Conservation (phyloP, 1,140 invertebrate genomes). For the Ericerus pela region DNA sequence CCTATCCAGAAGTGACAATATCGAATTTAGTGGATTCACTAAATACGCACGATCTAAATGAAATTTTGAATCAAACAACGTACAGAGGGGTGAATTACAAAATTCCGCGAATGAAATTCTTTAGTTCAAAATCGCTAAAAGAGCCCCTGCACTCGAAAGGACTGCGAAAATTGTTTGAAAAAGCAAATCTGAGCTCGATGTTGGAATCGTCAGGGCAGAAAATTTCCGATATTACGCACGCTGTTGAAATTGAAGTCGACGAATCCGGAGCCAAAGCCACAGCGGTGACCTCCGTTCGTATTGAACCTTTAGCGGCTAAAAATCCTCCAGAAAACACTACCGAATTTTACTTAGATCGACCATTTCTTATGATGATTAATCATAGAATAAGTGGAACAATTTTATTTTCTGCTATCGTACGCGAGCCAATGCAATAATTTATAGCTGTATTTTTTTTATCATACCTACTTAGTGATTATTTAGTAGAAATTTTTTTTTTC, state of each 20-base stretch:
- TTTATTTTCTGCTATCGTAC: background rate
- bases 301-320: background rate
- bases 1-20: background rate
- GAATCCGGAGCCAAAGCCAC: background rate
- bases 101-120: conserved; percentile 2
- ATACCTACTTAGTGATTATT: too few relatives aligned
- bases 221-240: background rate
- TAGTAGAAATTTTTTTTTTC: too few relatives aligned
- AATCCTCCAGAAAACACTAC: background rate
- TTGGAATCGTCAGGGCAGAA: background rate
- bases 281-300: background rate
- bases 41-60: background rate
- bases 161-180: too few relatives aligned
- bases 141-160: too few relatives aligned
- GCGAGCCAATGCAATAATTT: too few relatives aligned
- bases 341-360: background rate
- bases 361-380: background rate
- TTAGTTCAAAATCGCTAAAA: too few relatives aligned
- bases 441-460: too few relatives aligned
- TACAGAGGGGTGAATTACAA: background rate
- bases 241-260: background rate
- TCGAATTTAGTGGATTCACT: background rate
- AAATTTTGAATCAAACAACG: background rate
- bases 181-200: too few relatives aligned
- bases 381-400: background rate